phyloP scores from a whole-genome alignment of 2,113 vertebrate species.

The Caloenas nicobarica region DNA sequence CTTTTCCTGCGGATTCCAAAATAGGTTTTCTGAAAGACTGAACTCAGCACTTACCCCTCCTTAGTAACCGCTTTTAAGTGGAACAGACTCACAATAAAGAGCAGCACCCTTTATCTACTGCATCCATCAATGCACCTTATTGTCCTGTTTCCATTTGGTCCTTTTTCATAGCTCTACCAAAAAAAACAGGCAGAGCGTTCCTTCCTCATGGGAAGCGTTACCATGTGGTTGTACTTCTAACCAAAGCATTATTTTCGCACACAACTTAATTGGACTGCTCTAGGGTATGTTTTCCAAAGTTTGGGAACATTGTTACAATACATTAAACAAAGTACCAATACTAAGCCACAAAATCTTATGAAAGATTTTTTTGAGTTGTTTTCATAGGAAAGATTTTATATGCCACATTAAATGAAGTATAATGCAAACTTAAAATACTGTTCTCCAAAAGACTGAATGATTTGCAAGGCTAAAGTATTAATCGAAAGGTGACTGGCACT shows the following conservation, averaged over 20 bases:
- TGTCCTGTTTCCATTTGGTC: neutral
- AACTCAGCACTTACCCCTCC: neutral
- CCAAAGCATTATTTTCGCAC: conserved; percentile 26
- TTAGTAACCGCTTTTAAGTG: neutral
- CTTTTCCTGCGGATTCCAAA: neutral
- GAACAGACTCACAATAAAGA: neutral
- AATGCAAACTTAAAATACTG: neutral
- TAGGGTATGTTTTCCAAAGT: neutral
- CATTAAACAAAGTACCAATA: conserved; percentile 13
- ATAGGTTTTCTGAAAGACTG: neutral
- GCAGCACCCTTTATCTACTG: neutral
- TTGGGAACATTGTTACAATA: conserved; percentile 3
- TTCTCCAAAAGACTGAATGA: neutral
- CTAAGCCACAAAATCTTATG: neutral
- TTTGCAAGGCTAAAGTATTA: neutral
- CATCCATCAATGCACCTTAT: neutral
- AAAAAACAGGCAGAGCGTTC: neutral
- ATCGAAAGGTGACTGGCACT: neutral
- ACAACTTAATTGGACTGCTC: neutral
- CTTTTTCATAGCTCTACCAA: neutral
- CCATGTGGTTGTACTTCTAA: conserved; percentile 46
- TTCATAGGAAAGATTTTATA: conserved; percentile 13
- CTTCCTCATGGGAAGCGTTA: neutral
- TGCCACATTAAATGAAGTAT: neutral
- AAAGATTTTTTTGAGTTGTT: neutral